Evolutionary conservation across 2,797 vertebrate species (phyloP).

Genomic region (Eulemur albifrons): DNA sequence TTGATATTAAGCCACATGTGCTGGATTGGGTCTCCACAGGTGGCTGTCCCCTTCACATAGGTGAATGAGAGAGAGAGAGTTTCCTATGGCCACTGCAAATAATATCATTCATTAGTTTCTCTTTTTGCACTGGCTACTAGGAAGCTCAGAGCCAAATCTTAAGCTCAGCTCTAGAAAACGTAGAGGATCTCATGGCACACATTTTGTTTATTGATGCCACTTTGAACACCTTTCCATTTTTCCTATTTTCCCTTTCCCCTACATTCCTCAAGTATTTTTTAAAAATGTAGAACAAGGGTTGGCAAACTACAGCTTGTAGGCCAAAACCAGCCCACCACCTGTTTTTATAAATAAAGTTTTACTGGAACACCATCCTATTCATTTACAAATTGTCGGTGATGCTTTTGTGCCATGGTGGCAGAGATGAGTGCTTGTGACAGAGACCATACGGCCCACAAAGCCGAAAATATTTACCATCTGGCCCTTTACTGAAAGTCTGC

Average conservation of each 20-base stretch:
- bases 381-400: accelerated
- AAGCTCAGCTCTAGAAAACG: not conserved
- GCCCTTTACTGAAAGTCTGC: not conserved
- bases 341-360: not conserved
- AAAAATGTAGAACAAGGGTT: not conserved
- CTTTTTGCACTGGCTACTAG: not conserved
- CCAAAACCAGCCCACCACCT: not conserved
- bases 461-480: not conserved
- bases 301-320: not conserved
- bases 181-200: not conserved
- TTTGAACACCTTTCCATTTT: not conserved
- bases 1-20: not conserved
- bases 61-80: not conserved
- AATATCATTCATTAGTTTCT: not conserved
- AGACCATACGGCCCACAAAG: not conserved
- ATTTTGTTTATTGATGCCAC: not conserved
- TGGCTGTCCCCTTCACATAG: not conserved
- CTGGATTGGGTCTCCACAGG: not conserved
- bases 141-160: not conserved
- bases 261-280: not conserved
- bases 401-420: not conserved
- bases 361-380: not conserved
- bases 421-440: not conserved
- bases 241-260: not conserved
- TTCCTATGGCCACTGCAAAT: not conserved